phyloP scores from a whole-genome alignment of 2,888 invertebrate species.

The Malacosoma neustria region DNA sequence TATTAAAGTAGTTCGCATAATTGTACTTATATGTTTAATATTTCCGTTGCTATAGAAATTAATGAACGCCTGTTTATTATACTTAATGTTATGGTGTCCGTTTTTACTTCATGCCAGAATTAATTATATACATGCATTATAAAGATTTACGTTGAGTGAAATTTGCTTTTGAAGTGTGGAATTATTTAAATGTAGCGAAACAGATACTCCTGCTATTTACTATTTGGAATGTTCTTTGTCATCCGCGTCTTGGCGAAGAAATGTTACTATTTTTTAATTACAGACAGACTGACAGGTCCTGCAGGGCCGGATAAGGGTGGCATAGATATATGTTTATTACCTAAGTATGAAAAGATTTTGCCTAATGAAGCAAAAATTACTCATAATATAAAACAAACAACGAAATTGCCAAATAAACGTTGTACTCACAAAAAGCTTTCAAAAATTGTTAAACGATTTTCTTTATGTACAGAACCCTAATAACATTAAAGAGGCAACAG shows the following conservation, averaged over 20 bases:
- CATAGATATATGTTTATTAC: too few relatives aligned
- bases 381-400: background rate
- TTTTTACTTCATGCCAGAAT: background rate
- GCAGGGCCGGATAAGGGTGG: too few relatives aligned
- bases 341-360: too few relatives aligned
- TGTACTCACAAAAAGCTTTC: background rate
- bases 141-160: background rate
- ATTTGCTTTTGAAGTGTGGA: too few relatives aligned
- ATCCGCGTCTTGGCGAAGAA: too few relatives aligned
- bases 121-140: background rate
- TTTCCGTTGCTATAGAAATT: conserved; percentile 60
- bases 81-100: conserved; percentile 11
- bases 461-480: conserved; percentile 29
- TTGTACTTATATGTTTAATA: conserved; percentile 51
- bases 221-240: too few relatives aligned
- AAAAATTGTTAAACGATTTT: conserved; percentile 9
- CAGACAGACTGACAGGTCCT: too few relatives aligned
- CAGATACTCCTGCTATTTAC: too few relatives aligned
- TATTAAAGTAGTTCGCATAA: conserved; percentile 38
- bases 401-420: background rate
- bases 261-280: too few relatives aligned
- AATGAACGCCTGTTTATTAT: conserved; percentile 20
- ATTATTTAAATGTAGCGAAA: too few relatives aligned
- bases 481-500: conserved; percentile 19
- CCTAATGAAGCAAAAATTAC: too few relatives aligned